Evolutionary conservation across 2,113 vertebrate genomes (phyloP).

Genomic region (Sorex araneus): DNA sequence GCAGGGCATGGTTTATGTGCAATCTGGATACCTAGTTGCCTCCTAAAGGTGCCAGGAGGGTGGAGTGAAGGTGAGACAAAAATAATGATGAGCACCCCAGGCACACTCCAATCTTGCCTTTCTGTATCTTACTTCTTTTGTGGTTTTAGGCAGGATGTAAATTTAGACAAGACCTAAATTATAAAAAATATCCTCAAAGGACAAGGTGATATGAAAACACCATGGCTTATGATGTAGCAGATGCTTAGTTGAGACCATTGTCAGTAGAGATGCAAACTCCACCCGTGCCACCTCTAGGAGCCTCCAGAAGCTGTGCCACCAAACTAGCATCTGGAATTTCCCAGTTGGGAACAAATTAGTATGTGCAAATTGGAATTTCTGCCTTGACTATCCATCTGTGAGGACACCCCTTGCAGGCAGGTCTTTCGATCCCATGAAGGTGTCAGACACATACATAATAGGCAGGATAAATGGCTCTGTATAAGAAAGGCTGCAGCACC

Average conservation of each 20-base stretch:
- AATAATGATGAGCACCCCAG: no score
- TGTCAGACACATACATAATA: conserved; percentile 85
- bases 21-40: no score
- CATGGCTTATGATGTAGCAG: neutral
- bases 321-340: no score
- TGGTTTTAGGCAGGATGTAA: neutral
- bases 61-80: no score
- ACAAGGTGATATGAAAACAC: neutral
- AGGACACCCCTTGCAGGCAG: no score
- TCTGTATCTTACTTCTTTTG: neutral
- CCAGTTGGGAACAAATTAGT: no score
- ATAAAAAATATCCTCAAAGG: neutral
- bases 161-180: no score
- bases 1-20: neutral
- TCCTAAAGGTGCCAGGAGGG: no score
- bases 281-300: no score
- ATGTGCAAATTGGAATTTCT: no score
- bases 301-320: no score
- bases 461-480: conserved; percentile 83
- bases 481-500: conserved; percentile 93
- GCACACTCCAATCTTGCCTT: neutral
- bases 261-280: neutral
- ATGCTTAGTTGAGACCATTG: neutral
- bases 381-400: no score
- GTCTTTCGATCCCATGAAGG: neutral